Evolutionary conservation across 1,140 invertebrate genomes (phyloP).

Genomic region (Cyphomyrmex costatus): DNA sequence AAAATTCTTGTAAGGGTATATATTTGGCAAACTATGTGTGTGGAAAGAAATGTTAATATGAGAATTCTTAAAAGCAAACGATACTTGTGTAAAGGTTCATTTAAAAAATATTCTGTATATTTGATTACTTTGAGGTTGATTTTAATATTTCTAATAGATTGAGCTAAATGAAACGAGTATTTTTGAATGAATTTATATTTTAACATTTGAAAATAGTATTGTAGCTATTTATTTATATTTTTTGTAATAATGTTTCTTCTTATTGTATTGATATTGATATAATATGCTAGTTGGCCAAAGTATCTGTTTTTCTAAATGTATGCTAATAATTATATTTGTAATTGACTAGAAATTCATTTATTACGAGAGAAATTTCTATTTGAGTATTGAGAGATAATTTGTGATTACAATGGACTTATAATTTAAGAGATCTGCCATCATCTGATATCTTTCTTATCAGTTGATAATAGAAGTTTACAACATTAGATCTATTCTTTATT

Average conservation of each 20-base stretch:
- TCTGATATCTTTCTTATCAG: neutral
- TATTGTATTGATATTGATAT: neutral
- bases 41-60: neutral
- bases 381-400: neutral
- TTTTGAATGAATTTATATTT: slow-evolving; percentile 47
- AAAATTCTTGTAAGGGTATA: too few relatives aligned
- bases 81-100: neutral
- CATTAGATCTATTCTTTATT: too few relatives aligned
- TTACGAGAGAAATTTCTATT: neutral
- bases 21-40: neutral
- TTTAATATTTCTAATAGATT: neutral
- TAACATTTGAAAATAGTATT: slow-evolving; percentile 27
- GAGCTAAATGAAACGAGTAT: neutral
- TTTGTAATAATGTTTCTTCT: neutral
- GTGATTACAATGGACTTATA: neutral
- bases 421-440: neutral
- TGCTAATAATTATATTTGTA: slow-evolving; percentile 6
- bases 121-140: neutral
- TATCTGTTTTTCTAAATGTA: neutral
- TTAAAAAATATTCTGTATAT: neutral
- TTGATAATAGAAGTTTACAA: neutral
- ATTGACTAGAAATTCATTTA: slow-evolving; percentile 11
- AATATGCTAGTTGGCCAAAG: slow-evolving; percentile 26
- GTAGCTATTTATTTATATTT: neutral
- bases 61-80: neutral